Percentiles rank a stretch among this genome's conserved stretches.
These are phyloP conservation scores for Mastomys natalensis DNA, from an alignment of 2,113 vertebrate genomes.

Conservation along the genomic window DNA sequence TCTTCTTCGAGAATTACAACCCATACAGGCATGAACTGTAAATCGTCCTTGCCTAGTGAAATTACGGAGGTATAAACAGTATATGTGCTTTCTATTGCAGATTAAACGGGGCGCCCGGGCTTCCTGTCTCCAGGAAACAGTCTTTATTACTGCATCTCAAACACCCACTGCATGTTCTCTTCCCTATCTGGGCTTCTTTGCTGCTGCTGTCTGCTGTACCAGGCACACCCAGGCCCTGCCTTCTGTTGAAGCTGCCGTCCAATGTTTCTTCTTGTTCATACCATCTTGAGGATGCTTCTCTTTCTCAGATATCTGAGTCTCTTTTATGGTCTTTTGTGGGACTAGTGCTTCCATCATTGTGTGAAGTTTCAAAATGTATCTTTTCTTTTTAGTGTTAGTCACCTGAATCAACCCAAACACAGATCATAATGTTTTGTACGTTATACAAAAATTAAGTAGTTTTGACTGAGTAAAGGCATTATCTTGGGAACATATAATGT, in stretches of 20 bases:
- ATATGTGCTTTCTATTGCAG: constrained; percentile 60
- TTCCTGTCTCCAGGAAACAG: not conserved
- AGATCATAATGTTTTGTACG: not conserved
- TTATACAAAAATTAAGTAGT: not conserved
- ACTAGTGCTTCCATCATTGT: not conserved
- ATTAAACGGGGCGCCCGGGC: constrained; percentile 47
- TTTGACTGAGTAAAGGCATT: constrained; percentile 23
- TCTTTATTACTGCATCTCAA: not conserved
- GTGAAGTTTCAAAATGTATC: not conserved
- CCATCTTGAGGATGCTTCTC: constrained; percentile 9
- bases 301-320: constrained; percentile 35
- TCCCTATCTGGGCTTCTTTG: not conserved
- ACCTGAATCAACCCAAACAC: not conserved
- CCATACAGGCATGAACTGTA: not conserved
- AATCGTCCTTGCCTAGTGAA: constrained; percentile 39
- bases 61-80: constrained; percentile 49
- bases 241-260: not conserved
- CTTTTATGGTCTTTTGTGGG: not conserved
- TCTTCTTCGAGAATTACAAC: constrained; percentile 48
- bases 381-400: constrained; percentile 43
- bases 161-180: not conserved
- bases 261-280: not conserved
- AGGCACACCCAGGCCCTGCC: not conserved
- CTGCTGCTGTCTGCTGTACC: not conserved
- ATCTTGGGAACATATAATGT: constrained; percentile 20